Conservation (phyloP, 53 echinoderm and acorn worm genomes). For the Antedon mediterranea region DNA sequence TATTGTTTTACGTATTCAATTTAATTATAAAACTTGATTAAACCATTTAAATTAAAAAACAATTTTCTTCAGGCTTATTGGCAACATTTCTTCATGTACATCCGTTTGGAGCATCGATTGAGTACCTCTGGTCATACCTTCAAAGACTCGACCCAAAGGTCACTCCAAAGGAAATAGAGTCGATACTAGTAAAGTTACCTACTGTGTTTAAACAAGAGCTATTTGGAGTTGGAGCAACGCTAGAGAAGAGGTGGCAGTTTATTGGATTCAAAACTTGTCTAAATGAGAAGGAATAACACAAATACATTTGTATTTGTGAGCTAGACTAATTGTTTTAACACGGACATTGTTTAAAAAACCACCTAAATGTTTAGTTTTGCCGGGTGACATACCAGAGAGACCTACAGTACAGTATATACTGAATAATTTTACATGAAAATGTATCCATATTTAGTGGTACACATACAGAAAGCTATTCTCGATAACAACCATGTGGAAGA, state of each 20-base stretch:
- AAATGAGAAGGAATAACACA: background rate
- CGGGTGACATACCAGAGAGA: no score
- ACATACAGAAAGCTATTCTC: no score
- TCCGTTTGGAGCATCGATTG: slow-evolving; percentile 91
- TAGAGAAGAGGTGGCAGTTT: slow-evolving; percentile 92
- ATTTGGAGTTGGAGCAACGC: slow-evolving; percentile 78
- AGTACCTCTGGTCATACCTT: slow-evolving; percentile 90
- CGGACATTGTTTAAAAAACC: no score
- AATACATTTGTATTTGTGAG: no score
- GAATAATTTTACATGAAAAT: no score
- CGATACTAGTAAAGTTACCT: slow-evolving; percentile 44
- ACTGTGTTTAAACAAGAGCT: slow-evolving; percentile 72
- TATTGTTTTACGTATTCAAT: no score
- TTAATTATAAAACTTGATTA: background rate
- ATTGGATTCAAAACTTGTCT: slow-evolving; percentile 34
- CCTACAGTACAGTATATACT: no score
- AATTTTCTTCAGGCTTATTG: slow-evolving; percentile 37
- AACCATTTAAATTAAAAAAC: background rate
- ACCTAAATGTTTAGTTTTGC: no score
- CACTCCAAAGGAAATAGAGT: slow-evolving; percentile 50
- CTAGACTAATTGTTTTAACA: no score
- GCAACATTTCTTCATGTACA: slow-evolving; percentile 87
- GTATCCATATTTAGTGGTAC: no score
- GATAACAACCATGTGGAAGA: no score
- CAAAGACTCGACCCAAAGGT: slow-evolving; percentile 49